Conservation (phyloP, 2,113 vertebrate genomes). For the Petroica traversi region DNA sequence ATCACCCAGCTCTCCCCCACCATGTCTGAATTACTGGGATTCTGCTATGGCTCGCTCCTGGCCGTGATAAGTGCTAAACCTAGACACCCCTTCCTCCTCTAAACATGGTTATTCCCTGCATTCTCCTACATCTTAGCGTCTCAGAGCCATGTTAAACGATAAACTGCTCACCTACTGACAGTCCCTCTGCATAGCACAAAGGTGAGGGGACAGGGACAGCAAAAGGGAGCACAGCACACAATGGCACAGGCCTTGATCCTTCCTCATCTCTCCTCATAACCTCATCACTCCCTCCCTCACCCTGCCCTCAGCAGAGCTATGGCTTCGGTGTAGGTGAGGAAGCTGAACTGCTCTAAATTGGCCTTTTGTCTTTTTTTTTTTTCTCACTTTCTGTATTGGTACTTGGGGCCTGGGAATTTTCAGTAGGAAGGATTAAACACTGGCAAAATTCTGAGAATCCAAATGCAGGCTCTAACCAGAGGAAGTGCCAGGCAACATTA, state of each 20-base stretch:
- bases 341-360: not conserved
- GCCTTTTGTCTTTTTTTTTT: accelerated
- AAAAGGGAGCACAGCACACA: not conserved
- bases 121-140: not conserved
- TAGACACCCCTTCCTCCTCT: not conserved
- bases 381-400: not conserved
- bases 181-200: not conserved
- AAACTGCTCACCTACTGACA: not conserved
- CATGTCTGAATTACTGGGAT: accelerated
- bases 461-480: not conserved
- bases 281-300: no score
- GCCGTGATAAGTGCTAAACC: not conserved
- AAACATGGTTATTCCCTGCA: not conserved
- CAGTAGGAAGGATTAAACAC: not conserved
- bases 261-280: not conserved
- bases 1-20: not conserved
- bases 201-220: not conserved
- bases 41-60: not conserved
- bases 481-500: not conserved
- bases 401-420: not conserved
- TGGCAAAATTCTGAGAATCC: not conserved
- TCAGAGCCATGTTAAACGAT: not conserved
- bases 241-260: accelerated
- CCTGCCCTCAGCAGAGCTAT: not conserved
- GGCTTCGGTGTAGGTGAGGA: not conserved